phyloP scores from a whole-genome alignment of 2,888 invertebrate species.

The Agelastica alni region DNA sequence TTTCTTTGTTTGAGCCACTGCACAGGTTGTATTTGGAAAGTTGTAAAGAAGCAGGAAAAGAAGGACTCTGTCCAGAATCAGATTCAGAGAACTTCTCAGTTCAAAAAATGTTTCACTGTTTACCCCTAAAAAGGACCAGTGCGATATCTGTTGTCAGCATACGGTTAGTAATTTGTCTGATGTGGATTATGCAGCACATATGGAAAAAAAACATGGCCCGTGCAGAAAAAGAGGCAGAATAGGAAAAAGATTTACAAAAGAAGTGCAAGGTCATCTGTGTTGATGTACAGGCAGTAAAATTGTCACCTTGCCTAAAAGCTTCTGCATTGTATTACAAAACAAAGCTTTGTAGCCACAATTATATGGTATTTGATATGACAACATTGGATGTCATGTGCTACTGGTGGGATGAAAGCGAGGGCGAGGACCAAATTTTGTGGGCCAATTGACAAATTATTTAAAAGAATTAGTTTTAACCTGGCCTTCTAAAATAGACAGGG shows the following conservation, averaged over 20 bases:
- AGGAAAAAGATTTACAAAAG: slow-evolving; percentile 1
- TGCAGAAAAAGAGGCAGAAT: background rate
- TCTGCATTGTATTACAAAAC: background rate
- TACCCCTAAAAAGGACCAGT: slow-evolving; percentile 3
- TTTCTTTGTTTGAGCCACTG: no score
- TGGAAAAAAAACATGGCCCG: background rate
- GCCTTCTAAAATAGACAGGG: background rate
- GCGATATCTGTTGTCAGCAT: slow-evolving; percentile 6
- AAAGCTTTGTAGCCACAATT: background rate
- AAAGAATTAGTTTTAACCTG: background rate
- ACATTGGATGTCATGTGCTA: background rate
- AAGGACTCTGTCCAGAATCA: background rate
- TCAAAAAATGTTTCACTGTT: background rate
- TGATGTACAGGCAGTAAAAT: background rate
- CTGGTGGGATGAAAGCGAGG: background rate
- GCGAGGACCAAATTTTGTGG: background rate
- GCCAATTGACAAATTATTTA: background rate
- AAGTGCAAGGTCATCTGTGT: background rate
- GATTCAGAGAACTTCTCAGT: background rate
- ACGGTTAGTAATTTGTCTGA: slow-evolving; percentile 3
- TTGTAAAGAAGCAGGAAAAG: slow-evolving; percentile 3
- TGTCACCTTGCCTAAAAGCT: background rate
- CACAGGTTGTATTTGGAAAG: background rate
- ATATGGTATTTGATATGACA: background rate
- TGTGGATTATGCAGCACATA: slow-evolving; percentile 1